Evolutionary conservation across 1,140 invertebrate genomes (phyloP), one percentile per base, ranked within the genome.

Genomic region (Heliconius eleuchia): DNA sequence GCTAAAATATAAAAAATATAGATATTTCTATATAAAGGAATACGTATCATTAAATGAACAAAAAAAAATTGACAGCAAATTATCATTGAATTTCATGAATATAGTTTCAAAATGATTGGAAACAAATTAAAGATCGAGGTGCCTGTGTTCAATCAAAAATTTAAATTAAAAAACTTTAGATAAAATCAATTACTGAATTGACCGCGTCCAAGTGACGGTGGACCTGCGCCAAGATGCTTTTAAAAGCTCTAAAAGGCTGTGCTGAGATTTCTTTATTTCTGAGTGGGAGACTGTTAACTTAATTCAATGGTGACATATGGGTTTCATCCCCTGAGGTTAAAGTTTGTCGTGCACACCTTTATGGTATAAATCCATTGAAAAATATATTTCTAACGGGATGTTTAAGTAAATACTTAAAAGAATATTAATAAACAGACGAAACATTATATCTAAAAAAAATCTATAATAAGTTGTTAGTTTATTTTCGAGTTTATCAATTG

Each of bases 161-260:
- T 66, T 66, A 66, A 66, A 66, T 66, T 30, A 66, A 66, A 30
- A 66, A 66, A 66, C 60, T 66, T 66, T 66, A 66, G 60, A 66
- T 30, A 66, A 66, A 66, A 66, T 66, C 60, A 66, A 66, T 66
- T 66, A 66, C 60, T 66, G 60, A 66, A 66, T 66, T 66, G 60
- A 66, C 60, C 60, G 60, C 60, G 11, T 66, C 27, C 9, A 66
- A 66, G 60, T 66, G 13, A 66, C 60, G 60, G 60, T 13, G 27
- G 60, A 30, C 60, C 16, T 23, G 60, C 60, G 60, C 60, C 60
- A 66, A 66, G 60, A 66, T 30, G 60, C 60, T 6, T 66, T 66
- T 66, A 27, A 66, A 66, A 66, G 13, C 27, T 30, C 23, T 66
- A 30, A 66, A 30, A 66, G 27, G 60, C 60, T 66, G n/a, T 66